Percentiles rank a stretch among this genome's conserved stretches.
These are phyloP conservation scores for Bos taurus DNA, from an alignment of 2,113 vertebrate genomes.

Conservation along the genomic window ARS-UCD2.0 NC_037335.1:95258501-95259000, in stretches of 20 bases:
- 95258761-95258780: not conserved
- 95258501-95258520: not conserved
- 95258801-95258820: not conserved
- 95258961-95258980: not conserved
- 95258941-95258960: not conserved
- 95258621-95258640: not conserved
- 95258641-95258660: not conserved
- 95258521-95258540: not conserved
- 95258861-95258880: not conserved
- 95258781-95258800: not conserved
- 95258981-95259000: not conserved
- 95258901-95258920: not conserved
- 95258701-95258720: not conserved
- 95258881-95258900: not conserved
- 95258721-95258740: not conserved
- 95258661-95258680: not conserved
- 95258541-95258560: not conserved
- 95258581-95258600: not conserved
- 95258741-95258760: not conserved
- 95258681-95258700: not conserved
- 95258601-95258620: not conserved
- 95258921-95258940: not conserved
- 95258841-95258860: not conserved
- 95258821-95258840: not conserved
- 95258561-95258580: not conserved